phyloP scores from a whole-genome alignment of 2,797 vertebrate genomes.

The Eurystomus glaucurus region DNA sequence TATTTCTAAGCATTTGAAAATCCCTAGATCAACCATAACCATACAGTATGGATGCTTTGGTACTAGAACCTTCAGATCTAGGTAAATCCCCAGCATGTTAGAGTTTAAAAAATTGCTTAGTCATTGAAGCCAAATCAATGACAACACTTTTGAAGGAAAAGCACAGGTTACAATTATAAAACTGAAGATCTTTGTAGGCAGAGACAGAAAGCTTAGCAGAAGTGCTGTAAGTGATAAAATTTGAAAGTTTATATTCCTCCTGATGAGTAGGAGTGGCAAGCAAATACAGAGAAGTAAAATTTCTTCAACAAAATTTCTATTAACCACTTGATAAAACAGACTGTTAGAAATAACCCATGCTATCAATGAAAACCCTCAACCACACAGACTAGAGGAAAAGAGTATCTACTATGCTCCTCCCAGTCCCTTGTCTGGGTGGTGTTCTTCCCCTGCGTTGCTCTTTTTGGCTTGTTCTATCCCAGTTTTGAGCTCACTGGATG shows the following conservation, averaged over 20 bases:
- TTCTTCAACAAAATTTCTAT: background rate
- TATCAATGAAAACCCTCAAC: background rate
- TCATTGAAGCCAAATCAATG: background rate
- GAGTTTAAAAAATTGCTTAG: background rate
- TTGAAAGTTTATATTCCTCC: background rate
- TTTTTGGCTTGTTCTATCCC: background rate
- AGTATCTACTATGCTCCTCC: background rate
- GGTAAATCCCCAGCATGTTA: background rate
- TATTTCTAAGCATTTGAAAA: background rate
- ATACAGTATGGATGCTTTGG: rapidly evolving
- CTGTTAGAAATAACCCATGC: background rate
- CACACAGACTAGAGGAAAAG: background rate
- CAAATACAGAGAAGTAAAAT: background rate
- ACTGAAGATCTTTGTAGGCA: background rate
- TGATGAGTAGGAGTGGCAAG: background rate
- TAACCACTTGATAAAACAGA: background rate
- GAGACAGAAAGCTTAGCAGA: background rate
- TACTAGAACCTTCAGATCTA: background rate
- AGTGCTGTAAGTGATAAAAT: background rate
- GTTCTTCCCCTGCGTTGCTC: background rate
- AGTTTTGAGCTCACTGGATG: background rate
- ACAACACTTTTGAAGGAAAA: background rate
- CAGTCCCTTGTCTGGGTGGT: rapidly evolving
- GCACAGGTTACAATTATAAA: background rate
- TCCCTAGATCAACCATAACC: background rate